phyloP scores from a whole-genome alignment of 2,888 invertebrate species.

The Drosophila parthenogenetica region DNA sequence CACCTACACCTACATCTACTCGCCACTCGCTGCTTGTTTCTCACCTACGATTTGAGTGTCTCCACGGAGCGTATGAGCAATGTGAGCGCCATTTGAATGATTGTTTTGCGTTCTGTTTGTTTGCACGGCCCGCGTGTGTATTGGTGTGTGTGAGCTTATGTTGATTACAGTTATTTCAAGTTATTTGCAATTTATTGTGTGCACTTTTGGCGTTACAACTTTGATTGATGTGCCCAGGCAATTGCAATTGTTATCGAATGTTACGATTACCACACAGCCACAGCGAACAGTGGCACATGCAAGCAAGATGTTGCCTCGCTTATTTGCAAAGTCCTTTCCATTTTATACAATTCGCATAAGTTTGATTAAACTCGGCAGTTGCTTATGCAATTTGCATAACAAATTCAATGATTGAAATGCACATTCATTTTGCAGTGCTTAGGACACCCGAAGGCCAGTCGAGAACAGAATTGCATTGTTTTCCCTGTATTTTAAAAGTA shows the following conservation, averaged over 20 bases:
- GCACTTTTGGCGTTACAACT: constrained; percentile 60
- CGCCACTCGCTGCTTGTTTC: neutral
- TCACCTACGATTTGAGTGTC: constrained; percentile 17
- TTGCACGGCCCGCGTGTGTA: constrained; percentile 30
- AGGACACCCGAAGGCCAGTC: neutral
- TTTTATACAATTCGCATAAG: constrained; percentile 15
- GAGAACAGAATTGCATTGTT: neutral
- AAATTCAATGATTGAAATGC: constrained; percentile 6
- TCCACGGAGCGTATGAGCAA: constrained; percentile 73
- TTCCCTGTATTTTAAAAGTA: neutral
- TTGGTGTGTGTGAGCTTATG: constrained; percentile 46
- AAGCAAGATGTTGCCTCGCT: constrained; percentile 1
- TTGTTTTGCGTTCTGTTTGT: constrained; percentile 73
- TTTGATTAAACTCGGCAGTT: constrained; percentile 11
- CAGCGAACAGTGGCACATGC: neutral
- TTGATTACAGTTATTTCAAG: constrained; percentile 79
- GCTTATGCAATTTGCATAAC: constrained; percentile 14
- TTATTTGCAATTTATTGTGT: constrained; percentile 75
- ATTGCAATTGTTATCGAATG: constrained; percentile 47
- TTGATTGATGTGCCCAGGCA: constrained; percentile 66
- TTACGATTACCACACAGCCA: constrained; percentile 1
- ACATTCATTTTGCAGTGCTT: neutral
- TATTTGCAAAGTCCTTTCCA: neutral
- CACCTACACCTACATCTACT: constrained; percentile 34
- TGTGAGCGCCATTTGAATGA: constrained; percentile 66